Percentiles rank a stretch among this genome's conserved stretches.
Conservation (phyloP, 2,113 vertebrate genomes). For the Orthochromis indermauri region DNA sequence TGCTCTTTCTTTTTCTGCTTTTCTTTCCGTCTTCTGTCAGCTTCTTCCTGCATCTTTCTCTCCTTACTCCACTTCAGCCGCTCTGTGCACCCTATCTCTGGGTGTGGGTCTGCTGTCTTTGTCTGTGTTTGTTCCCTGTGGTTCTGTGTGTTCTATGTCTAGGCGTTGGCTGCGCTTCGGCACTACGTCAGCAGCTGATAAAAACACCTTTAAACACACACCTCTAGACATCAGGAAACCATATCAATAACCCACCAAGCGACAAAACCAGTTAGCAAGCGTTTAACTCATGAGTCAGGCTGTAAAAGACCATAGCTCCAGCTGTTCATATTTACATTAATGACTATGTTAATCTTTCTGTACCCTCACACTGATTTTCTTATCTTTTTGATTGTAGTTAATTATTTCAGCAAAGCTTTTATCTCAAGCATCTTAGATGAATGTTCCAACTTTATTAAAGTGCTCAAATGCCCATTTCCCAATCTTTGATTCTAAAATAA, state of each 20-base stretch:
- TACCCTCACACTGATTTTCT: not conserved
- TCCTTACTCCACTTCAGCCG: not conserved
- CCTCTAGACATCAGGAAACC: not conserved
- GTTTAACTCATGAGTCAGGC: not conserved
- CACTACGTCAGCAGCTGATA: constrained; percentile 16
- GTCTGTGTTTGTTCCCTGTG: not conserved
- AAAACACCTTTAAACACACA: not conserved
- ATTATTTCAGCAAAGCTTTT: not conserved
- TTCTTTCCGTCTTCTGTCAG: constrained; percentile 26
- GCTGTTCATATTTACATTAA: not conserved
- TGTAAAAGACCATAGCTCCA: not conserved
- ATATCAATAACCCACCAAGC: not conserved
- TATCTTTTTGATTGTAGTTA: not conserved
- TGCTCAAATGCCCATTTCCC: not conserved
- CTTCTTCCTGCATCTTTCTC: constrained; percentile 17
- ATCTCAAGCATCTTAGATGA: not conserved
- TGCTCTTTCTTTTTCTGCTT: constrained; percentile 12
- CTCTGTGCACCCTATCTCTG: not conserved
- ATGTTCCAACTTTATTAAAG: not conserved
- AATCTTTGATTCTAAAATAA: not conserved
- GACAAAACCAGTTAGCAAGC: not conserved
- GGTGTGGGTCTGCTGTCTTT: constrained; percentile 10
- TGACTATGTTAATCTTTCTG: not conserved
- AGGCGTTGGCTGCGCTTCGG: not conserved
- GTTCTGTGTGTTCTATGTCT: not conserved